Percentiles rank a stretch among this genome's conserved stretches.
These are phyloP conservation scores for Herminia tarsipennalis DNA, from an alignment of 2,888 invertebrate genomes.

Conservation along the genomic window DNA sequence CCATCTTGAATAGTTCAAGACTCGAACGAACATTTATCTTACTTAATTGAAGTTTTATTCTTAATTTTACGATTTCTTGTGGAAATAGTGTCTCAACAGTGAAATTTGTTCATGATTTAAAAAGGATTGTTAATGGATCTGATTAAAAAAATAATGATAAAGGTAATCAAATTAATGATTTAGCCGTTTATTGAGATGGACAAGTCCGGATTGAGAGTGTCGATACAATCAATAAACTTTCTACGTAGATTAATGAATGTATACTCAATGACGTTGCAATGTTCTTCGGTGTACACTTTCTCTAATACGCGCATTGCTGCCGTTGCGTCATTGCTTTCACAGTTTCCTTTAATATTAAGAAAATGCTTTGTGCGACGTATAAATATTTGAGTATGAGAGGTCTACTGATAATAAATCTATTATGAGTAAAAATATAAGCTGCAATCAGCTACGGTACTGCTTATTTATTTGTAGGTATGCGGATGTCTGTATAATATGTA, in stretches of 20 bases:
- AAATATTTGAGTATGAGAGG: no score
- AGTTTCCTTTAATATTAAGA: conserved; percentile 34
- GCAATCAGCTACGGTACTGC: no score
- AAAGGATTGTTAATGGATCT: conserved; percentile 14
- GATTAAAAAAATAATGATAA: conserved; percentile 17
- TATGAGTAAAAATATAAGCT: no score
- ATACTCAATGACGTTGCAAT: conserved; percentile 60
- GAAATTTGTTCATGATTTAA: conserved; percentile 14
- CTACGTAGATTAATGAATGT: conserved; percentile 70
- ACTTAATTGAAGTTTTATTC: conserved; percentile 29
- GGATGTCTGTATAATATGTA: no score
- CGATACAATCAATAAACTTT: conserved; percentile 67
- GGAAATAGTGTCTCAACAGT: conserved; percentile 11
- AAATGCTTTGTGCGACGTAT: no score
- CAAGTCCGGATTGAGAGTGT: conserved; percentile 38
- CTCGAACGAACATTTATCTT: conserved; percentile 26
- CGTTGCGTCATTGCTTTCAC: conserved; percentile 64
- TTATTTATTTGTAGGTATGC: no score
- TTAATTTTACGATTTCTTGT: conserved; percentile 20
- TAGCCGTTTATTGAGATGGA: conserved; percentile 34
- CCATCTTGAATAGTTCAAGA: conserved; percentile 50
- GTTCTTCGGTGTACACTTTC: conserved; percentile 65
- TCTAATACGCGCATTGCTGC: conserved; percentile 53
- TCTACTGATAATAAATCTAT: no score
- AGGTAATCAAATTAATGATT: conserved; percentile 37